Evolutionary conservation across 2,888 invertebrate species (phyloP).

Genomic region (Vannuccia rotundouncinata): DNA sequence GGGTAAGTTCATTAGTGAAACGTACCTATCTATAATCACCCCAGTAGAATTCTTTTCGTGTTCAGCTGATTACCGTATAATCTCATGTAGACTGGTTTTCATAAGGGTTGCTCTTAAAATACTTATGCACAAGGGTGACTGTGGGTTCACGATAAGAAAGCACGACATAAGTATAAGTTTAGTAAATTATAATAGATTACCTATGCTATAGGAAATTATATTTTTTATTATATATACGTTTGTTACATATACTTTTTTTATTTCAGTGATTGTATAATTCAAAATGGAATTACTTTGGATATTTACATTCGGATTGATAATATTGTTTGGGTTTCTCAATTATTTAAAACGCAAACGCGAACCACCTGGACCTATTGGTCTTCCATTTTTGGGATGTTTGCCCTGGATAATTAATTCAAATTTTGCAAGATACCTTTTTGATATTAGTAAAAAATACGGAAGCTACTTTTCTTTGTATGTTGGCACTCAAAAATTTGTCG

Average conservation of each 20-base stretch:
- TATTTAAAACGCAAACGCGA: background rate
- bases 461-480: background rate
- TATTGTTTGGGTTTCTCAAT: background rate
- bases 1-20: no score
- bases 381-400: background rate
- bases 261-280: background rate
- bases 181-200: no score
- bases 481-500: slow-evolving; percentile 20
- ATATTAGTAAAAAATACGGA: slow-evolving; percentile 21
- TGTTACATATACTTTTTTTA: background rate
- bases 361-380: slow-evolving; percentile 3
- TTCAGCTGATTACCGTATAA: no score
- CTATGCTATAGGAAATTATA: no score
- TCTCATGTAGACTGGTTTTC: no score
- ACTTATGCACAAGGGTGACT: no score
- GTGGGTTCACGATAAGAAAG: no score
- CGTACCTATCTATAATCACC: no score
- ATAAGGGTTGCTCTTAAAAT: no score
- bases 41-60: no score
- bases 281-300: background rate
- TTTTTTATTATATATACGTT: no score
- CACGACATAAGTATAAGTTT: no score
- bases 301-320: background rate
- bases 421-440: background rate
- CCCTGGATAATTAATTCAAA: background rate